Conservation (phyloP, 1,140 invertebrate genomes). For the Pissodes strobi region DNA sequence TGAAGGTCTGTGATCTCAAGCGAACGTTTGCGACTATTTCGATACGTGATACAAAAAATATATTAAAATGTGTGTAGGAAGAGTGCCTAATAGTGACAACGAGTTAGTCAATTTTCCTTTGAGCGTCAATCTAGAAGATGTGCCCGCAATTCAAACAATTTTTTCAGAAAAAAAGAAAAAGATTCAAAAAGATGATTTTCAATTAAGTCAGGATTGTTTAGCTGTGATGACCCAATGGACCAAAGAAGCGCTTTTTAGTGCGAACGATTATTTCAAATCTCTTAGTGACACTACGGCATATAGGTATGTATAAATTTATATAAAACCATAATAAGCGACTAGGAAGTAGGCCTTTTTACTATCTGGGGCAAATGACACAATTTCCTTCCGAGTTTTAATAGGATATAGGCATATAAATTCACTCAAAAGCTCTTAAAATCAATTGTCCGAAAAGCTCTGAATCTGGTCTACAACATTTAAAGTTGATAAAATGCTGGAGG, state of each 20-base stretch:
- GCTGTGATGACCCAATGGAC: constrained; percentile 38
- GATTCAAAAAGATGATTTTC: background rate
- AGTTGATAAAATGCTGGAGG: background rate
- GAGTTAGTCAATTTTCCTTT: background rate
- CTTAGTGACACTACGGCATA: constrained; percentile 29
- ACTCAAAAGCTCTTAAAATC: no score
- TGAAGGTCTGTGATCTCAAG: constrained; percentile 13
- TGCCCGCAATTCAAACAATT: background rate
- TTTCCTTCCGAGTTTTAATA: no score
- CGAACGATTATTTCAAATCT: constrained; percentile 27
- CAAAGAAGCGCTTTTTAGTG: constrained; percentile 32
- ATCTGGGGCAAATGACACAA: no score
- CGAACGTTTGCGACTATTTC: background rate
- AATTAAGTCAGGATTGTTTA: constrained; percentile 36
- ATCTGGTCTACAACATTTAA: background rate
- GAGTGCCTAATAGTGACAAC: constrained; percentile 30
- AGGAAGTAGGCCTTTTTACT: no score
- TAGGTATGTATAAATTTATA: constrained; percentile 28
- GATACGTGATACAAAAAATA: background rate
- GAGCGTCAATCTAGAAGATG: constrained; percentile 2
- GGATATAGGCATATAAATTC: no score
- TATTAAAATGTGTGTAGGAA: constrained; percentile 38
- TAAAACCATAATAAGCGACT: background rate
- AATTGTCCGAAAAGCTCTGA: background rate
- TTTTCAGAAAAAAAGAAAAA: constrained; percentile 6